Conservation (phyloP, 2,113 vertebrate species). For the Zosterops japonicus region DNA sequence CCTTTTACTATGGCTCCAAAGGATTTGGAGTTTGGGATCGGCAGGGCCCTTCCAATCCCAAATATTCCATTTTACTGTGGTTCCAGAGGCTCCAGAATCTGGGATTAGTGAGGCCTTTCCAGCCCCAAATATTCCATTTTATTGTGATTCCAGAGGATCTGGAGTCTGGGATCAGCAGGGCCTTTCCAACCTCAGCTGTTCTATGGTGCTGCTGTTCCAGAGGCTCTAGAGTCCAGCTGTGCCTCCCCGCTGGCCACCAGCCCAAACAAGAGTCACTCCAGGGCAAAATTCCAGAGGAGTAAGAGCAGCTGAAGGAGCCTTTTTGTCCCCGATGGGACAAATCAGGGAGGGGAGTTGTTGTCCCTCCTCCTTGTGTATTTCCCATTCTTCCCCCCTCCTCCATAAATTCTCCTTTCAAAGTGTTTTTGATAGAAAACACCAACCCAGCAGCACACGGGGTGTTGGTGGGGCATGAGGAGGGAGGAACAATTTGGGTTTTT, state of each 20-base stretch:
- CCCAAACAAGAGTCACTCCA: not conserved
- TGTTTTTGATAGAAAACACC: fast-evolving
- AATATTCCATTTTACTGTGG: fast-evolving
- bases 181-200: too few species aligned
- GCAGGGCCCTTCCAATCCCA: not conserved
- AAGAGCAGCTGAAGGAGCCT: not conserved
- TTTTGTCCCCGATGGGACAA: not conserved
- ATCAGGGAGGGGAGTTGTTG: not conserved
- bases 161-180: not conserved
- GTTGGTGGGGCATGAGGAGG: not conserved
- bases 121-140: not conserved
- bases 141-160: not conserved
- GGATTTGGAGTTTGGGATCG: not conserved
- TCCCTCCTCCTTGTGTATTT: not conserved
- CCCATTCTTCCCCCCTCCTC: not conserved
- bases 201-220: not conserved
- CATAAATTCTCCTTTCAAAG: not conserved
- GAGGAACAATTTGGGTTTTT: not conserved
- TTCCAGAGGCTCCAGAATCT: not conserved
- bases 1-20: too few species aligned
- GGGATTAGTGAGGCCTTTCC: not conserved
- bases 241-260: not conserved
- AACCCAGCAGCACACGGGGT: not conserved
- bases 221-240: not conserved
- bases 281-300: not conserved